Base-by-base conservation (phyloP, 1,140 invertebrate species). In the Camponotus vicinus region DNA sequence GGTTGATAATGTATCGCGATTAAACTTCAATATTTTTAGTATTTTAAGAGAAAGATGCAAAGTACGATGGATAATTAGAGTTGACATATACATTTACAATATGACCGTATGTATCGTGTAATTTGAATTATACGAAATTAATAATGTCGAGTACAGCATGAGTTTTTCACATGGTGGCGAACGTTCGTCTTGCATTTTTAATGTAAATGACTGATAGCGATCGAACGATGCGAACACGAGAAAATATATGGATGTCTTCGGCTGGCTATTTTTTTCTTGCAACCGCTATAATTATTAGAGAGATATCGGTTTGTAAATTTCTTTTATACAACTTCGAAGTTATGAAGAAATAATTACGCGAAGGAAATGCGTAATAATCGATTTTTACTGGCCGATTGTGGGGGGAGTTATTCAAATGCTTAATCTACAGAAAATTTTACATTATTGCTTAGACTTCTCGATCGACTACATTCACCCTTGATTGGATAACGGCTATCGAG, bases 171-270 rank as follows among this genome's bases (percentile, higher is more conserved):
- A 52, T 4, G 6, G 37, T 40, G 45, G 27, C 9, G 9, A 49
- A 70, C 42, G 27, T 71, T 34, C 34, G 8, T 27, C 15, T 52
- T 71, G 7, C 69, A 71, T 71, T 71, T 82, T 86, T 88, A 80
- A 86, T 21, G n/a, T 3, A 80, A 73, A 75, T 70, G 70, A 27
- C 27, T 1, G 27, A 80, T n/a, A 34, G 49, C 0, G 32, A 8
- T 1, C 45, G 18, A 45, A 15, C 45, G n/a, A 69, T 69, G 2
- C 34, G 13, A 13, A 27, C 49, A 27, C 49, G 27, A 27, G 42
- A 40, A n/a, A 4, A 18, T 66, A 18, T 34, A 57, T 4, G 21
- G 13, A 61, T 27, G 27, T 27, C 27, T 27, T 27, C 27, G 27
- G n/a, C 13, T 61, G 11, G 40, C 9, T 15, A 6, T 70, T 59